Percentiles rank a stretch among this genome's conserved stretches.
Conservation (phyloP, 1,140 invertebrate species). For the Frieseomelitta varia region DNA sequence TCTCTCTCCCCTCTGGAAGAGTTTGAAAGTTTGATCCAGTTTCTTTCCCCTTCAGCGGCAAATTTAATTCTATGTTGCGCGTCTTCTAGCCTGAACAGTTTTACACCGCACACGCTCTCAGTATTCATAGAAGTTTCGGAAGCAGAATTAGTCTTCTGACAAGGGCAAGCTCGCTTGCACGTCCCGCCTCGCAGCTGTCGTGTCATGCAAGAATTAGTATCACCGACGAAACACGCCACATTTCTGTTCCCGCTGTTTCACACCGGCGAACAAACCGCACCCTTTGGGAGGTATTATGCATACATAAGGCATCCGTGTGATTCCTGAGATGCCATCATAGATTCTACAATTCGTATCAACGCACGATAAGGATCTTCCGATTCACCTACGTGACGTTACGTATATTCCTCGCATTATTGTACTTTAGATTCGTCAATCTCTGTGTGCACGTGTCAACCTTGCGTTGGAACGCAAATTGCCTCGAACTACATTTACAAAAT, state of each 20-base stretch:
- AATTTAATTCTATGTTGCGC: constrained; percentile 42
- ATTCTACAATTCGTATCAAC: constrained; percentile 18
- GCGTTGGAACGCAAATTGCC: background rate
- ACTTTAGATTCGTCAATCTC: background rate
- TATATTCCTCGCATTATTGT: background rate
- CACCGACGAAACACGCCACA: constrained; percentile 49
- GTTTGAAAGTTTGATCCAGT: background rate
- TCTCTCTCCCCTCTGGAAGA: background rate
- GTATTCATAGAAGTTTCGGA: constrained; percentile 37
- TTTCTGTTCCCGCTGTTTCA: constrained; percentile 48
- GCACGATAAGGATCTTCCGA: background rate
- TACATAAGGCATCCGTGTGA: constrained; percentile 28
- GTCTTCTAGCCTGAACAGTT: constrained; percentile 27
- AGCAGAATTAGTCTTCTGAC: constrained; percentile 44
- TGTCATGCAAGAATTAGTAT: constrained; percentile 45
- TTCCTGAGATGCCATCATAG: constrained; percentile 7
- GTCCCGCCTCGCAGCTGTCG: constrained; percentile 30
- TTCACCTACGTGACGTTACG: background rate
- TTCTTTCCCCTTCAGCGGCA: background rate
- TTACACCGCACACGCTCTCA: background rate
- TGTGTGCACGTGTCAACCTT: too few species aligned
- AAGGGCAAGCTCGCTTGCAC: constrained; percentile 25
- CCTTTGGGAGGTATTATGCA: constrained; percentile 50
- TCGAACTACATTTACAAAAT: background rate
- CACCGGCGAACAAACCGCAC: constrained; percentile 28